Base-by-base conservation (phyloP, 2,797 vertebrate genomes). In the Urosaurus nigricauda region DNA sequence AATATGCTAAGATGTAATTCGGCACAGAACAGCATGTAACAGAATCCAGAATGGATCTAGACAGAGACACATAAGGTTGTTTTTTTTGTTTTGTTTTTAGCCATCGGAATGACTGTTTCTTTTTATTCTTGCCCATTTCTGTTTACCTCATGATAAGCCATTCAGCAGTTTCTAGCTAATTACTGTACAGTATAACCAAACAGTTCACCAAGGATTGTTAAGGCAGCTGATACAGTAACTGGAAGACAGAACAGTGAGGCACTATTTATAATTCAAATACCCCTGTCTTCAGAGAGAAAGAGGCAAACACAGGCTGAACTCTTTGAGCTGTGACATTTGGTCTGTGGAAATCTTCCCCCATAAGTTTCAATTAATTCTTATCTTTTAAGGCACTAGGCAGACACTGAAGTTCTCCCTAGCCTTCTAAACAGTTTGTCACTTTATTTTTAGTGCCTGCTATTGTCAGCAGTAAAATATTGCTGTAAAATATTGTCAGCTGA, bases 61-160 rank as follows among this genome's bases (percentile, higher is more conserved):
- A 21, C 26, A 29, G 65, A 32, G 65, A 11, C 65, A 29, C 32
- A 68, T 11, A 29, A 32, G 63, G 0, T 40, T 43, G 11, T 16
- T 11, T 12, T 1, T n/a, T n/a, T n/a, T n/a, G n/a, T n/a, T n/a
- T n/a, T n/a, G n/a, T 13, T 47, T 75, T 29, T 4, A 0, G 5
- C 47, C 26, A 79, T 29, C 14, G 43, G 26, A 8, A 4, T 79
- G 17, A 5, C 2, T 6, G 0, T n/a, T 60, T 60, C 56, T 53
- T 9, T 84, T 14, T 29, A 37, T 16, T 26, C 14, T 74, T 74
- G 70, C 51, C 14, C n/a, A 73, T n/a, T 21, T 32, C 53, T 53
- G 43, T 12, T 21, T 53, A 26, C 16, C 35, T 58, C 35, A 35
- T 29, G 6, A 74, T 37, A 60, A 47, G 12, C 35, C 35, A 60